These are phyloP conservation scores for Melanotus villosus DNA, from an alignment of 2,888 invertebrate genomes.

Conservation along the genomic window DNA sequence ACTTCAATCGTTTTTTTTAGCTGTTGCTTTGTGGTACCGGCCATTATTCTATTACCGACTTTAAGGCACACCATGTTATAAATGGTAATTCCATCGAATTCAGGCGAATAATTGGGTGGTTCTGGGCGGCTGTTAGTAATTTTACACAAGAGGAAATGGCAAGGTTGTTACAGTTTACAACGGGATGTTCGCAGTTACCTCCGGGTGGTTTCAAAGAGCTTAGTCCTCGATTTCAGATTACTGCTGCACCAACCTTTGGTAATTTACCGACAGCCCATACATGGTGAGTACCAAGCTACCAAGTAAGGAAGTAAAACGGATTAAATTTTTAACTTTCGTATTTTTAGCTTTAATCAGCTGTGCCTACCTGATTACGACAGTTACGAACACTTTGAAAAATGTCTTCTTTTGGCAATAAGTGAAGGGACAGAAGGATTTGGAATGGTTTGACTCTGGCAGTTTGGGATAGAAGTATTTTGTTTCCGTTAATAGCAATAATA, in stretches of 20 bases:
- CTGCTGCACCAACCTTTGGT: slow-evolving; percentile 90
- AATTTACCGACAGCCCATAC: slow-evolving; percentile 95
- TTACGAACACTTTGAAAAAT: slow-evolving; percentile 94
- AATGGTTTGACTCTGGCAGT: slow-evolving; percentile 70
- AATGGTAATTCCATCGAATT: slow-evolving; percentile 88
- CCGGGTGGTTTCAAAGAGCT: slow-evolving; percentile 92
- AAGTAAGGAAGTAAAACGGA: too few relatives aligned
- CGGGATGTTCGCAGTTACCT: slow-evolving; percentile 93
- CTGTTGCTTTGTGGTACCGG: slow-evolving; percentile 93
- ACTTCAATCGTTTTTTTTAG: too few relatives aligned
- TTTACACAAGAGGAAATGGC: slow-evolving; percentile 95
- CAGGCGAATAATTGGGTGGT: slow-evolving; percentile 88
- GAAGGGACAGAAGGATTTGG: slow-evolving; percentile 97
- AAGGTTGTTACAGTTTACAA: slow-evolving; percentile 91
- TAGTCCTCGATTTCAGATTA: slow-evolving; percentile 93
- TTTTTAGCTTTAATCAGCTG: slow-evolving; percentile 91
- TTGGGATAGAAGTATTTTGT: neutral
- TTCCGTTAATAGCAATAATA: neutral
- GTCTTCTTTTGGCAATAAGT: slow-evolving; percentile 91
- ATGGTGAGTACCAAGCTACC: slow-evolving; percentile 81
- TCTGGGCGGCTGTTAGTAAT: slow-evolving; percentile 91
- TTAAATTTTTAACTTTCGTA: too few relatives aligned
- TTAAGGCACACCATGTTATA: slow-evolving; percentile 89
- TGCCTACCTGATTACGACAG: slow-evolving; percentile 95
- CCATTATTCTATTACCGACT: slow-evolving; percentile 91